Percentiles rank a stretch among this genome's conserved stretches.
Conservation (phyloP, 1,140 invertebrate species). For the Cherax destructor region DNA sequence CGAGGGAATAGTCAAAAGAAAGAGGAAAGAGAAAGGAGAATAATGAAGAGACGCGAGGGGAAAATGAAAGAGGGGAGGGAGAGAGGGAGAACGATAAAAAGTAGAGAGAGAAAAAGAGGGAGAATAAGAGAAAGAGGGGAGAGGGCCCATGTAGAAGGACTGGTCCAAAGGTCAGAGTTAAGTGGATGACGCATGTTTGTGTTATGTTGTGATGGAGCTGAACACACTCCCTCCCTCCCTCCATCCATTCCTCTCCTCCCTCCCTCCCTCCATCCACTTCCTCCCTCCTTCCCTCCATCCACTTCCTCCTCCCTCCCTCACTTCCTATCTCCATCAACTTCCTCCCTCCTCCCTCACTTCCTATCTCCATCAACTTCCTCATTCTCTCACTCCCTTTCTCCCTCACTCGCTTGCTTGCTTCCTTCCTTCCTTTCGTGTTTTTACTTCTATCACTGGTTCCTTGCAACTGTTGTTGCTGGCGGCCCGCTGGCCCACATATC, state of each 20-base stretch:
- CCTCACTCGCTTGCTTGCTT: no score
- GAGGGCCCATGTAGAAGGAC: background rate
- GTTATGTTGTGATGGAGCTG: background rate
- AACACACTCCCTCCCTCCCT: background rate
- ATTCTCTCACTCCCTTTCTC: no score
- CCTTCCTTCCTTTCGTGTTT: no score
- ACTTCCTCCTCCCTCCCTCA: background rate
- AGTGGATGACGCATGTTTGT: conserved; percentile 10
- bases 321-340: no score
- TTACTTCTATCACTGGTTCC: no score
- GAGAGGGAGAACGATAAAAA: background rate
- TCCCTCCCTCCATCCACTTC: background rate
- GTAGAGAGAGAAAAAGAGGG: background rate
- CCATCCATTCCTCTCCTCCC: no score
- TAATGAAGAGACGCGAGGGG: background rate
- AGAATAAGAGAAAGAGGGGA: conserved; percentile 19
- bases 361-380: no score
- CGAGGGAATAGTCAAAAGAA: background rate
- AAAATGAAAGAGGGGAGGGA: background rate
- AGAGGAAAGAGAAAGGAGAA: background rate
- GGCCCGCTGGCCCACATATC: no score
- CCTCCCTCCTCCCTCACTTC: no score
- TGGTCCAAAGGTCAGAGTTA: conserved; percentile 5
- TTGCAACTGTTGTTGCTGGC: no score
- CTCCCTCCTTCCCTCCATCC: background rate